phyloP scores from a whole-genome alignment of 2,113 vertebrate genomes.

The Scomber scombrus region DNA sequence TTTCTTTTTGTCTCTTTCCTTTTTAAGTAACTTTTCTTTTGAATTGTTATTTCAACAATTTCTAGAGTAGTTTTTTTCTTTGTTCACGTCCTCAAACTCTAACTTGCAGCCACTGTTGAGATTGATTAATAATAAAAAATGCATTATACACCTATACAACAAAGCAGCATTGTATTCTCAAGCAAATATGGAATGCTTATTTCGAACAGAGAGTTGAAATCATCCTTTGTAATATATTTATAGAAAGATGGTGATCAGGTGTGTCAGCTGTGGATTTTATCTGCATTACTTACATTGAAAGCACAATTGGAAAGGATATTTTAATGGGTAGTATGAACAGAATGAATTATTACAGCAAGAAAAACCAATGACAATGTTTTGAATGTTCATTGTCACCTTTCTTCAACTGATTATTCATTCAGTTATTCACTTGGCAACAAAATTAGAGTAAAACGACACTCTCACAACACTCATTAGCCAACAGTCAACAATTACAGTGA shows the following conservation, averaged over 20 bases:
- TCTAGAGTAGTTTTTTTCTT: not conserved
- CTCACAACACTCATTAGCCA: no score
- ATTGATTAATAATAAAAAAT: not conserved
- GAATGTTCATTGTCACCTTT: not conserved
- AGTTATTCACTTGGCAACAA: not conserved
- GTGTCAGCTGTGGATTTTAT: no score
- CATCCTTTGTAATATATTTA: not conserved
- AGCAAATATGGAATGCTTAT: not conserved
- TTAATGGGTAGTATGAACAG: no score
- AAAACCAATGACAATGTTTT: not conserved
- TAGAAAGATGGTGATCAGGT: no score
- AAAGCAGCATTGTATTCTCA: not conserved
- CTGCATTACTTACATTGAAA: no score
- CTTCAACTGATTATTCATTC: not conserved
- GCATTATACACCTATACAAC: not conserved
- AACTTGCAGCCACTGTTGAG: not conserved
- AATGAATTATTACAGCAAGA: no score
- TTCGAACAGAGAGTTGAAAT: not conserved
- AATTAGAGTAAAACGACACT: no score
- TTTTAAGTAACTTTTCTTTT: conserved; percentile 40
- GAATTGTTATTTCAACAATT: conserved; percentile 47
- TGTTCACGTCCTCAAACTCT: not conserved
- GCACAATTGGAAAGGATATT: no score
- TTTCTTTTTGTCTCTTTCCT: not conserved
- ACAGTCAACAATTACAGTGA: no score